Evolutionary conservation across 2,113 vertebrate species (phyloP).

Genomic region (Apodemus sylvaticus): DNA sequence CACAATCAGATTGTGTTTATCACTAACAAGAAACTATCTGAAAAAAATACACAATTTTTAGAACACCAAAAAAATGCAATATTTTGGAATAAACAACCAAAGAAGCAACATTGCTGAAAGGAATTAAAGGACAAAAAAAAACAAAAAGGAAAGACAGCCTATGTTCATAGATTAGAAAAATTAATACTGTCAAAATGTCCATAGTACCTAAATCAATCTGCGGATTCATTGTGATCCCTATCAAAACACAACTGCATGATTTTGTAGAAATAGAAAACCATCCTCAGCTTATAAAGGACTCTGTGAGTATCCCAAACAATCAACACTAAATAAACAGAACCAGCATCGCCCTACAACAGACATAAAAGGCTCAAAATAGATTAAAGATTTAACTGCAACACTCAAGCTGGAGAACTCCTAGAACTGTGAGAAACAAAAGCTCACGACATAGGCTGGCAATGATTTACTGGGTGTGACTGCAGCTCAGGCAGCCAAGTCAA

Average conservation of each 20-base stretch:
- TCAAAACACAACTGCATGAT: neutral
- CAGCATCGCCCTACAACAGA: neutral
- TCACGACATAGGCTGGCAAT: neutral
- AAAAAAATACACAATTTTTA: neutral
- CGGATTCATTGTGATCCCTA: neutral
- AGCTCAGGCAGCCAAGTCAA: neutral
- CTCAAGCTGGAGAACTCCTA: neutral
- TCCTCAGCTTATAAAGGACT: neutral
- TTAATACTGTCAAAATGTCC: neutral
- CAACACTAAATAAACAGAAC: neutral
- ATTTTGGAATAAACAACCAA: constrained; percentile 10
- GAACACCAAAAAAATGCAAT: neutral
- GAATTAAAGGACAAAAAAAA: neutral
- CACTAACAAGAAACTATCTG: neutral
- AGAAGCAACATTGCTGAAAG: neutral
- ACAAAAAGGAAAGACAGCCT: neutral
- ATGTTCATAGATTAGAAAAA: neutral
- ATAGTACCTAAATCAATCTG: neutral
- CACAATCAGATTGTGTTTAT: neutral
- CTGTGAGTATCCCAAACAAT: neutral
- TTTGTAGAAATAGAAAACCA: neutral
- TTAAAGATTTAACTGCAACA: neutral
- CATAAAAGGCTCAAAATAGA: neutral
- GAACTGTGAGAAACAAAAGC: neutral
- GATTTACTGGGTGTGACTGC: neutral